Evolutionary conservation across 2,888 invertebrate species (phyloP).

Genomic region (Limenitis camilla): DNA sequence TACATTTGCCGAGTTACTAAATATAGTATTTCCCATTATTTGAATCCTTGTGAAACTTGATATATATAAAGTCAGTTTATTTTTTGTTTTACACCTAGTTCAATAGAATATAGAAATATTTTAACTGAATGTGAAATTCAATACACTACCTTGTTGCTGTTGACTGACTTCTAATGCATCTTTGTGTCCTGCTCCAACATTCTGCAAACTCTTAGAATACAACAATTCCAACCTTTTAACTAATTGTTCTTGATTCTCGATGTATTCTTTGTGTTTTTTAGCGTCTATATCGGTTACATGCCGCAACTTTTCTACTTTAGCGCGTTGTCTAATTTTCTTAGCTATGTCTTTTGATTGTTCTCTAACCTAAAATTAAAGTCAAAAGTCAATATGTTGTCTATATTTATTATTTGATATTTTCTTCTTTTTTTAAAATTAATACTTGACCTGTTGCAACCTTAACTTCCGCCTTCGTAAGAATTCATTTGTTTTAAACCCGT

Average conservation of each 20-base stretch:
- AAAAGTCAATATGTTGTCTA: neutral
- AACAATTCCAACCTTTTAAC: constrained; percentile 54
- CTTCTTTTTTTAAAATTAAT: constrained; percentile 6
- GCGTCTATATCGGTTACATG: constrained; percentile 46
- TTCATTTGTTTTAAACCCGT: constrained; percentile 65
- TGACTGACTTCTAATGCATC: constrained; percentile 40
- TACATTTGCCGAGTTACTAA: too few species aligned
- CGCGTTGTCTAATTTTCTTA: constrained; percentile 61
- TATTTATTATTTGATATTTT: constrained; percentile 5
- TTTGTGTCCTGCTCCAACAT: constrained; percentile 55
- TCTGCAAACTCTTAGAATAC: constrained; percentile 47
- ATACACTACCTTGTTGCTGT: constrained; percentile 28
- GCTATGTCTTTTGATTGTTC: constrained; percentile 71
- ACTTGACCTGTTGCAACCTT: constrained; percentile 63
- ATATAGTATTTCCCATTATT: too few species aligned
- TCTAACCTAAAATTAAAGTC: constrained; percentile 54
- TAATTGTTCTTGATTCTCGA: constrained; percentile 53
- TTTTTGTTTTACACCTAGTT: too few species aligned
- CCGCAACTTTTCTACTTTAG: constrained; percentile 55
- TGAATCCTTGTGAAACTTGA: too few species aligned
- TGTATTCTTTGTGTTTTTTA: constrained; percentile 53
- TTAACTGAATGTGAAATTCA: too few species aligned
- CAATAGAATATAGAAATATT: too few species aligned
- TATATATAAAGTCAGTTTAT: too few species aligned
- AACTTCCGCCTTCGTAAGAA: constrained; percentile 61